A percentile compares a stretch with the other conserved stretches of the same genome.
phyloP scores from a whole-genome alignment of 2,113 vertebrate species.

The Natator depressus region DNA sequence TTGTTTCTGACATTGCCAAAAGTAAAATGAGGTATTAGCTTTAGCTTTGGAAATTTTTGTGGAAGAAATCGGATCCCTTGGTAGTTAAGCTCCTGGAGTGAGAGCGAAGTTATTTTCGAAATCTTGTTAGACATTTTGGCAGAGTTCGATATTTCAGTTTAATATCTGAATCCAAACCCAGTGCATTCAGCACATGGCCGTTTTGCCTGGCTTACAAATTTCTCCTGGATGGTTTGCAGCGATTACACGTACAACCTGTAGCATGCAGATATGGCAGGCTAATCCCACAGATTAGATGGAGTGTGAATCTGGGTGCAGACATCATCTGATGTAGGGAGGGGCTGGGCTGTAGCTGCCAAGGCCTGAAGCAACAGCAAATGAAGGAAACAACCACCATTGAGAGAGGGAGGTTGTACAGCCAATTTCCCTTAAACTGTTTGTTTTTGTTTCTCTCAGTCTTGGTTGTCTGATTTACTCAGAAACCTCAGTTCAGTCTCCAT shows the following conservation, averaged over 20 bases:
- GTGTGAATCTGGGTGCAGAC: neutral
- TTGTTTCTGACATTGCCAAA: conserved; percentile 29
- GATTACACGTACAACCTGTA: conserved; percentile 23
- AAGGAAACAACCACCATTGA: neutral
- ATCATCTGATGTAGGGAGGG: fast-evolving
- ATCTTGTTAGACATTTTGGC: conserved; percentile 35
- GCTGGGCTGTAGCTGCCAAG: neutral
- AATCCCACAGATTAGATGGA: conserved; percentile 9
- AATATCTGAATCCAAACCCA: conserved; percentile 28
- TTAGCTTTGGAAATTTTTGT: conserved; percentile 20
- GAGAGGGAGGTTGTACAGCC: neutral
- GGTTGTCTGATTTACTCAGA: neutral
- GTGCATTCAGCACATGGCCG: neutral
- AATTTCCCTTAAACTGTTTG: neutral
- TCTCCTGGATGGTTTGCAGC: conserved; percentile 21
- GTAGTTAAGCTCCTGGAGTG: conserved; percentile 3
- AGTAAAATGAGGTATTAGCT: conserved; percentile 8
- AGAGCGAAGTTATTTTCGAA: conserved; percentile 28
- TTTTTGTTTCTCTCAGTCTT: neutral
- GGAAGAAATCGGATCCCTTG: neutral
- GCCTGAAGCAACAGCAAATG: neutral
- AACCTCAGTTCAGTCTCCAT: neutral
- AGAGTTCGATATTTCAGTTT: conserved; percentile 12
- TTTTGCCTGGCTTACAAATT: conserved; percentile 6
- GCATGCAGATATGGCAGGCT: conserved; percentile 18